Evolutionary conservation across 2,888 invertebrate species (phyloP).

Genomic region (Nezara viridula): DNA sequence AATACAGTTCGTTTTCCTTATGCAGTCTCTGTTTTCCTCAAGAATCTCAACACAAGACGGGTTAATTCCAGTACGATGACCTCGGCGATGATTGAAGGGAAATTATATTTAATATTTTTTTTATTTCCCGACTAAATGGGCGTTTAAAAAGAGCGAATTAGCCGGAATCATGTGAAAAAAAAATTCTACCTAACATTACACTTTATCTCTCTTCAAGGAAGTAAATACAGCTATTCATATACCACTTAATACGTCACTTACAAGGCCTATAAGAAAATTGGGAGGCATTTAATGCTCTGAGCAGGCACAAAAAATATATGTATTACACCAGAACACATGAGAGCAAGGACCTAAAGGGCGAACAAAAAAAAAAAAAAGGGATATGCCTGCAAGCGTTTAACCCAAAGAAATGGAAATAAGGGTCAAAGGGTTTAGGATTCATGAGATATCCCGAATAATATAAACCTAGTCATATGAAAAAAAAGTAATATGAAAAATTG

Average conservation of each 20-base stretch:
- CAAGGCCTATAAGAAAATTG: not conserved
- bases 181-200: no score
- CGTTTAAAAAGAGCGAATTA: no score
- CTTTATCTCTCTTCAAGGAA: no score
- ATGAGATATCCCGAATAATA: not conserved
- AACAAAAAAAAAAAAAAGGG: not conserved
- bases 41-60: no score
- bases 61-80: not conserved
- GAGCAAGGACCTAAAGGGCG: not conserved
- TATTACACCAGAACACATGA: not conserved
- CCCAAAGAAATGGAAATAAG: constrained; percentile 5
- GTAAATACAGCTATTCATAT: not conserved
- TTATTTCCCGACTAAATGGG: not conserved
- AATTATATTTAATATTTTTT: not conserved
- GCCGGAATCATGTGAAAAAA: no score
- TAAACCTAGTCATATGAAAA: not conserved
- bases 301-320: not conserved
- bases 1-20: no score
- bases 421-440: not conserved
- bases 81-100: not conserved
- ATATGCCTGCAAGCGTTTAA: not conserved
- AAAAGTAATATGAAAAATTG: not conserved
- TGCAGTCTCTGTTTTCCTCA: no score
- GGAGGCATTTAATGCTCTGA: not conserved
- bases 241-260: not conserved